Conservation (phyloP, 2,113 vertebrate genomes). For the Mungos mungo region DNA sequence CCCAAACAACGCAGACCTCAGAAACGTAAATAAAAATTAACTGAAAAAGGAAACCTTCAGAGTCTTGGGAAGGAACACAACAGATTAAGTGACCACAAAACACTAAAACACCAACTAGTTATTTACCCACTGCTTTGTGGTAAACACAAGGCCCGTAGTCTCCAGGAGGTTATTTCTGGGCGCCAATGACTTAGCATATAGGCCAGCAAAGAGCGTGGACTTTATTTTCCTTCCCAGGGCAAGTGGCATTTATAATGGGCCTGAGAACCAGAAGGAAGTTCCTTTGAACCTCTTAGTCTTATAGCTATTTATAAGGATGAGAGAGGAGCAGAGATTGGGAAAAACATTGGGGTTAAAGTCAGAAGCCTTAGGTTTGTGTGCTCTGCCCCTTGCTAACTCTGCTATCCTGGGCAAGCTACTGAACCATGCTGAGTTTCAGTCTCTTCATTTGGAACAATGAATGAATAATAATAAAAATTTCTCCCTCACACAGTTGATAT, state of each 20-base stretch:
- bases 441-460: neutral
- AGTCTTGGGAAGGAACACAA: slow-evolving; percentile 77
- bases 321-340: neutral
- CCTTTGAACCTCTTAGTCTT: slow-evolving; percentile 46
- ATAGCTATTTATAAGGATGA: slow-evolving; percentile 57
- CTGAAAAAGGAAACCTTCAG: slow-evolving; percentile 78
- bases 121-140: slow-evolving; percentile 70
- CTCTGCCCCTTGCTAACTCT: neutral
- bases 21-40: slow-evolving; percentile 83
- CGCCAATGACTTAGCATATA: slow-evolving; percentile 68
- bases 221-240: slow-evolving; percentile 64
- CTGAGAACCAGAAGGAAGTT: slow-evolving; percentile 67
- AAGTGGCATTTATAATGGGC: slow-evolving; percentile 69
- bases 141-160: slow-evolving; percentile 56
- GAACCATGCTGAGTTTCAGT: neutral
- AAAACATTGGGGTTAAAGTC: neutral
- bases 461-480: neutral
- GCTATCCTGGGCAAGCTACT: neutral
- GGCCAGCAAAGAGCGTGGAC: neutral
- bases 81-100: slow-evolving; percentile 76
- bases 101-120: slow-evolving; percentile 71
- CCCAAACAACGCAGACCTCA: slow-evolving; percentile 82
- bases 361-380: neutral
- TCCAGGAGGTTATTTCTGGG: slow-evolving; percentile 60
- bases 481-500: neutral